Percentiles rank a stretch among this genome's conserved stretches.
Evolutionary conservation across 1,140 invertebrate genomes (phyloP).

Genomic region (Ceratina japonica): DNA sequence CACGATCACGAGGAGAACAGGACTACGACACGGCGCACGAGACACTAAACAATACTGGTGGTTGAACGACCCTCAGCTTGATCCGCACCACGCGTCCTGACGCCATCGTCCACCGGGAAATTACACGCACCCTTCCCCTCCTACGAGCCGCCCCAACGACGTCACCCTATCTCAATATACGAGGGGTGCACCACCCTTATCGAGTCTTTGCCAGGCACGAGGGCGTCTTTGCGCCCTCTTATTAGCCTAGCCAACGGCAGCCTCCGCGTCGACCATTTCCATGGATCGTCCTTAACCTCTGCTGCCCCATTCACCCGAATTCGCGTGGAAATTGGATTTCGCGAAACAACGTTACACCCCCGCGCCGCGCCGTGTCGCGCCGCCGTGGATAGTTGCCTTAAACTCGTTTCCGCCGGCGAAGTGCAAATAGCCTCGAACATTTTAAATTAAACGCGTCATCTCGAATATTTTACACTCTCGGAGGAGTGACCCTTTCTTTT

Average conservation of each 20-base stretch:
- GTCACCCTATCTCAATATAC: slow-evolving; percentile 65
- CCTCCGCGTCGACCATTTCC: slow-evolving; percentile 57
- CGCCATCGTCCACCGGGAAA: slow-evolving; percentile 71
- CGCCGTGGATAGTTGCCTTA: neutral
- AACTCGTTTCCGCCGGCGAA: neutral
- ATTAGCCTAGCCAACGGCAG: slow-evolving; percentile 58
- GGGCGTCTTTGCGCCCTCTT: slow-evolving; percentile 65
- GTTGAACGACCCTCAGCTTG: slow-evolving; percentile 71
- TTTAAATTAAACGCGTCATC: neutral
- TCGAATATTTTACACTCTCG: neutral
- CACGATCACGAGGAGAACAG: slow-evolving; percentile 70
- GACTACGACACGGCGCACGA: slow-evolving; percentile 68
- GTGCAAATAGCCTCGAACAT: neutral
- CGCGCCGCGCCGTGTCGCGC: neutral
- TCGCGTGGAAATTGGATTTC: slow-evolving; percentile 59
- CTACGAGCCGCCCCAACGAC: slow-evolving; percentile 56
- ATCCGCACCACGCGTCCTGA: slow-evolving; percentile 69
- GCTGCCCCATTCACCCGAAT: slow-evolving; percentile 62
- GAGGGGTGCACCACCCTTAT: slow-evolving; percentile 56
- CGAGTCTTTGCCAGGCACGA: slow-evolving; percentile 52
- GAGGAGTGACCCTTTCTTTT: neutral
- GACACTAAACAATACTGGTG: slow-evolving; percentile 74
- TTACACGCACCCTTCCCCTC: slow-evolving; percentile 62
- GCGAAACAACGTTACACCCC: slow-evolving; percentile 39
- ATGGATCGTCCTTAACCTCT: slow-evolving; percentile 58